Conservation (phyloP, 2,888 invertebrate genomes). For the Lepas anatifera region DNA sequence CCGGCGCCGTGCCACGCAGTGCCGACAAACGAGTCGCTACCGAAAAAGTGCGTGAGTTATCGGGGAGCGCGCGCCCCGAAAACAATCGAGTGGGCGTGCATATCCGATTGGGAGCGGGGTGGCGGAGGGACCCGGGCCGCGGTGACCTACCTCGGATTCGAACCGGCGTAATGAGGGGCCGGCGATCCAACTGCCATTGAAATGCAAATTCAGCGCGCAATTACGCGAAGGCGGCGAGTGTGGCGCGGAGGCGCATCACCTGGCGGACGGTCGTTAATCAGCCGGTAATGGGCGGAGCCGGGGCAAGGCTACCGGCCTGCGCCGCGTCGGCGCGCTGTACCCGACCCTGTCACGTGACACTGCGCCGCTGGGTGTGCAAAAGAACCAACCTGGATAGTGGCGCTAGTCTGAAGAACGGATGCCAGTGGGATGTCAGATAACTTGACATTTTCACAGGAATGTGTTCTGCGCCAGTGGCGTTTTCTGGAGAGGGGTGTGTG, state of each 20-base stretch:
- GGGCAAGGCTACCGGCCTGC: background rate
- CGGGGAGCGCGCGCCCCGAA: background rate
- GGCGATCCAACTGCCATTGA: background rate
- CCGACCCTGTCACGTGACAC: no score
- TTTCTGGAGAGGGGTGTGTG: no score
- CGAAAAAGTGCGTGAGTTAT: slow-evolving; percentile 6
- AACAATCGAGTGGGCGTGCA: slow-evolving; percentile 6
- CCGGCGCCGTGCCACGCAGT: background rate
- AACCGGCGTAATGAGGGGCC: background rate
- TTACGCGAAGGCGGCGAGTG: background rate
- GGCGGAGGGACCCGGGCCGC: background rate
- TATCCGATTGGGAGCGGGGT: background rate
- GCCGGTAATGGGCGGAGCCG: background rate
- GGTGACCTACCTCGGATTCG: background rate
- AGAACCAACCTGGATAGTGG: no score
- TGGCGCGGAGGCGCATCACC: background rate
- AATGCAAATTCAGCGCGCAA: background rate
- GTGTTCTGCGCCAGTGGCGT: no score
- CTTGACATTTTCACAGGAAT: no score
- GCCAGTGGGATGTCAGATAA: no score
- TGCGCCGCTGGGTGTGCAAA: no score
- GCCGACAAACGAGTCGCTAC: background rate
- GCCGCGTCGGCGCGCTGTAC: background rate
- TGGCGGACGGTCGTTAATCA: background rate
- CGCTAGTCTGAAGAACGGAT: no score